A percentile compares a stretch with the other conserved stretches of the same genome.
phyloP scores from a whole-genome alignment of 2,888 invertebrate genomes.

The Ormia ochracea region DNA sequence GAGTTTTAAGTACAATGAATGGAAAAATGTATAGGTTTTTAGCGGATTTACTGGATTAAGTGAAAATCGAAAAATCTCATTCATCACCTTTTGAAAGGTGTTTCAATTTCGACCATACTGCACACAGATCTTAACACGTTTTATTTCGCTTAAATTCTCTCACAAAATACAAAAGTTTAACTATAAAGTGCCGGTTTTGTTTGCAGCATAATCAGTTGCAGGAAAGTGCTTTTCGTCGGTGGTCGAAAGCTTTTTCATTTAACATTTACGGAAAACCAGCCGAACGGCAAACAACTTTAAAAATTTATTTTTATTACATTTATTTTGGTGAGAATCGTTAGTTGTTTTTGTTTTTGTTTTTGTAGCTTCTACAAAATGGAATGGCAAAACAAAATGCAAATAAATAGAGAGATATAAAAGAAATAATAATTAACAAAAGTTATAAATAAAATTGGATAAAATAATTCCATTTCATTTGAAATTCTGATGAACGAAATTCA shows the following conservation, averaged over 20 bases:
- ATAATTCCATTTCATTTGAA: background rate
- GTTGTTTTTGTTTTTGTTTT: background rate
- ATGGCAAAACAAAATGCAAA: slow-evolving; percentile 5
- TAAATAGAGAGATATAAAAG: background rate
- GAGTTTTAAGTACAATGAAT: too few relatives aligned
- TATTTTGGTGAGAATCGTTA: slow-evolving; percentile 29
- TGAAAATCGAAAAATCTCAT: too few relatives aligned
- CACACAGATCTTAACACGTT: background rate
- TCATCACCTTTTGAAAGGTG: background rate
- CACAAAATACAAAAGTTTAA: background rate
- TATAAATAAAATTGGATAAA: slow-evolving; percentile 13
- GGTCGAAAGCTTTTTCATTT: slow-evolving; percentile 27
- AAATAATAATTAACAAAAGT: background rate
- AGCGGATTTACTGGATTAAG: too few relatives aligned
- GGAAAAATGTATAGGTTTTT: too few relatives aligned
- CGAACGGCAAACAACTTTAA: background rate
- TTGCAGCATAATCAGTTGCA: slow-evolving; percentile 24
- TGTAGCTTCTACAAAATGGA: background rate
- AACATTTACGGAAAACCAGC: background rate
- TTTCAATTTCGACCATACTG: background rate
- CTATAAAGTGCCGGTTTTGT: slow-evolving; percentile 38
- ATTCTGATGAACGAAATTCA: background rate
- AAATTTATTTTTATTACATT: slow-evolving; percentile 1
- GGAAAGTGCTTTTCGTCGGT: slow-evolving; percentile 35
- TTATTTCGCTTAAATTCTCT: background rate